Base-by-base conservation (phyloP, 1,140 invertebrate genomes). In the Caenorhabditis latens region DNA sequence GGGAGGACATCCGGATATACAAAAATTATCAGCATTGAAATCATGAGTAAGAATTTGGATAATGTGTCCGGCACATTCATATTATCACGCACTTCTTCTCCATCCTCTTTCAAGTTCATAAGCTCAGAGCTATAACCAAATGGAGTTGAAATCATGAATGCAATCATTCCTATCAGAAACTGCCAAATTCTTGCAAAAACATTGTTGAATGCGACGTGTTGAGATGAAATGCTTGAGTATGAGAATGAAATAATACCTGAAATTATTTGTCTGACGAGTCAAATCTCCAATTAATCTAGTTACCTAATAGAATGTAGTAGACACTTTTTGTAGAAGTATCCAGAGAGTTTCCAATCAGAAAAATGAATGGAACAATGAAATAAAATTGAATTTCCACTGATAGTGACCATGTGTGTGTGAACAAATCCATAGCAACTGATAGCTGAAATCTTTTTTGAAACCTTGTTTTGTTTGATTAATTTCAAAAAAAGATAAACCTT, bases 351-450 rank as follows among this genome's bases (percentile, higher is more conserved):
- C 65, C 65, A 71, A 71, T 71, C 11, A 71, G 4, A 32, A 65
- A 85, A 13, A 85, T 65, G 46, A 67, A 16, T 16, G 84, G 84
- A 53, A 67, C 58, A 43, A 71, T 43, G 21, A 85, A 63, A 71
- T 85, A 85, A 43, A 85, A 85, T 71, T 85, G 84, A 46, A 85
- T 65, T 67, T 85, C 84, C 4, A 65, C 58, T 13, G 61, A 85
- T 14, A 85, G 46, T 14, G 84, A 85, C 84, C 84, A 85, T 43
- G 84, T 85, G 46, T 85, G 84, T 13, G 84, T 85, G 46, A 85
- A 85, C 11, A 85, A 14, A 43, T 85, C 84, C 7, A 40, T 43
- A 16, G 84, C 84, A 16, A 71, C 6, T 4, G 42, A 55, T 5
- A 83, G 50, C 24, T 32, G 32, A 32, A 32, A 32, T 32, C 32